These are phyloP conservation scores for Syngnathus rostellatus DNA, from an alignment of 2,797 vertebrate species.

Conservation along the genomic window DNA sequence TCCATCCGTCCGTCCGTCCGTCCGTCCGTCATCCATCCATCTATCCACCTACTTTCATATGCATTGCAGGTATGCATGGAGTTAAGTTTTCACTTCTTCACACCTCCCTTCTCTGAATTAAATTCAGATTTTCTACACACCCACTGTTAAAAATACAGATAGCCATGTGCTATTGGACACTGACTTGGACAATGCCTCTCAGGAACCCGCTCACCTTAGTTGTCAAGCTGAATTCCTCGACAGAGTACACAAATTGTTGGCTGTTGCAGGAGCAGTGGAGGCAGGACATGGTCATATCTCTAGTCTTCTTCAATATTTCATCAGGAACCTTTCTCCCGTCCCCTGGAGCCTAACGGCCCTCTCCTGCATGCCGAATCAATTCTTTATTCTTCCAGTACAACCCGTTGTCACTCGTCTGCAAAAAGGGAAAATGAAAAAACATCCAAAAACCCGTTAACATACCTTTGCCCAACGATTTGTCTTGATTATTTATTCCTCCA, in stretches of 20 bases:
- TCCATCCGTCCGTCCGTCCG: no score
- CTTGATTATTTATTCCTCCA: constrained; percentile 37
- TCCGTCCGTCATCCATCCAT: no score
- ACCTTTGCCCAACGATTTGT: constrained; percentile 45
- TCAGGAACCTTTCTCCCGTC: constrained; percentile 60
- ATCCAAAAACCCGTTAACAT: constrained; percentile 41
- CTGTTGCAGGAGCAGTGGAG: constrained; percentile 37
- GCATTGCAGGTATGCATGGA: background rate
- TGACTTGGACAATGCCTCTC: constrained; percentile 17
- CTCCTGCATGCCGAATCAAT: constrained; percentile 55
- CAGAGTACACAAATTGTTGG: constrained; percentile 44
- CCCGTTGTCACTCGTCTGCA: constrained; percentile 52
- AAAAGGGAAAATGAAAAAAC: constrained; percentile 38
- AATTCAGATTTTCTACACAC: background rate
- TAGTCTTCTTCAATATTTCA: constrained; percentile 66
- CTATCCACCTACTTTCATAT: background rate
- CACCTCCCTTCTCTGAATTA: background rate
- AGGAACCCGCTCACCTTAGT: constrained; percentile 43
- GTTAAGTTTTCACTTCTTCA: background rate
- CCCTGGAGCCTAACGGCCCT: constrained; percentile 45
- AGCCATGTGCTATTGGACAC: constrained; percentile 26
- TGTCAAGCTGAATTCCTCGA: constrained; percentile 33
- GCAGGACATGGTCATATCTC: constrained; percentile 44
- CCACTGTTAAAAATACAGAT: constrained; percentile 4
- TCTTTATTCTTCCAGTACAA: constrained; percentile 61